Evolutionary conservation across 2,888 invertebrate species (phyloP).

Genomic region (Phyllotreta striolata): DNA sequence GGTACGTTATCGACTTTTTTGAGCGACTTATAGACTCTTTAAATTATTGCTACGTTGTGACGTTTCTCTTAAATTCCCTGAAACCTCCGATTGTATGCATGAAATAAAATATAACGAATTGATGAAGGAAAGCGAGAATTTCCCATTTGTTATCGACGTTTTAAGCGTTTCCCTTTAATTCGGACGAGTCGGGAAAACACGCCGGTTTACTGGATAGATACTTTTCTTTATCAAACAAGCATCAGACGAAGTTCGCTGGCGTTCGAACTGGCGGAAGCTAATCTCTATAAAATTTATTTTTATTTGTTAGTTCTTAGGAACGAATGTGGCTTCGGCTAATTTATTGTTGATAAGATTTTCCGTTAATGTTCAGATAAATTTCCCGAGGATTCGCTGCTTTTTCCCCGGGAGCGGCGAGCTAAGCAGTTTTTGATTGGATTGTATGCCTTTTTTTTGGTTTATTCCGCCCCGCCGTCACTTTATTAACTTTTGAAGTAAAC

Average conservation of each 20-base stretch:
- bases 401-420: conserved; percentile 5
- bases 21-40: no score
- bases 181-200: no score
- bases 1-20: no score
- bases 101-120: no score
- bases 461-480: no score
- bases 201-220: conserved; percentile 14
- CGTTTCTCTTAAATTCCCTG: no score
- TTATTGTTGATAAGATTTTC: conserved; percentile 33
- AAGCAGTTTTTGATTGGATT: conserved; percentile 22
- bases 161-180: no score
- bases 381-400: conserved; percentile 23
- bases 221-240: conserved; percentile 27
- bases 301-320: conserved; percentile 31
- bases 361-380: conserved; percentile 31
- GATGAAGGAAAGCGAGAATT: no score
- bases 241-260: conserved; percentile 22
- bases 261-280: conserved; percentile 17
- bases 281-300: conserved; percentile 34
- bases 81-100: no score
- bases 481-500: no score
- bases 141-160: no score
- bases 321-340: conserved; percentile 25
- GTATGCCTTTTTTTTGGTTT: conserved; percentile 13
- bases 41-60: no score